phyloP scores from a whole-genome alignment of 2,888 invertebrate genomes.

The Rhogogaster chlorosoma region DNA sequence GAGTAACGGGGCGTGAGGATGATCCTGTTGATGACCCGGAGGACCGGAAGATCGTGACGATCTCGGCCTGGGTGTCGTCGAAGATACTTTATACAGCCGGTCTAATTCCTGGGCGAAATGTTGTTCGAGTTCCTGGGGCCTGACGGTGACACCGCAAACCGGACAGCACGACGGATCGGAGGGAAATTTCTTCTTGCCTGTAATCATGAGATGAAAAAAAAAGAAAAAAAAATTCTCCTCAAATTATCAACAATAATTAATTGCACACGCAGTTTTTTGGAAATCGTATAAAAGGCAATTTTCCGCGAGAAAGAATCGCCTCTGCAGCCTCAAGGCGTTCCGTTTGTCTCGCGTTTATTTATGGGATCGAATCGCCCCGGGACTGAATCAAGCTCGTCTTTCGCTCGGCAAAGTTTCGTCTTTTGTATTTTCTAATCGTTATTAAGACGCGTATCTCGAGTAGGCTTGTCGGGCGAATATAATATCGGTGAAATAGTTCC shows the following conservation, averaged over 20 bases:
- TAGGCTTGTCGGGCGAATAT: not conserved
- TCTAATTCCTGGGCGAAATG: conserved; percentile 91
- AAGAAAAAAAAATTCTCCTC: not conserved
- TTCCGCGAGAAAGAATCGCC: not conserved
- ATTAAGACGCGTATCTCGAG: not conserved
- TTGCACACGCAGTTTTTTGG: not conserved
- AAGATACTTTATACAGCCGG: conserved; percentile 82
- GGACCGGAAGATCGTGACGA: conserved; percentile 76
- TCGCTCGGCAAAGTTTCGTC: not conserved
- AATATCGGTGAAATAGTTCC: not conserved
- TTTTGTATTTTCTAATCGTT: not conserved
- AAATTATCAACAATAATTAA: not conserved
- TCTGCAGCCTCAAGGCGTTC: not conserved
- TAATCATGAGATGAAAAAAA: conserved; percentile 48
- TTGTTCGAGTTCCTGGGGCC: conserved; percentile 90
- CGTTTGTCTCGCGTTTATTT: not conserved
- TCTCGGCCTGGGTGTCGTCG: conserved; percentile 71
- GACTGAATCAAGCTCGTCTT: not conserved
- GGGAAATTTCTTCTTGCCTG: conserved; percentile 76
- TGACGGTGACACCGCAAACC: conserved; percentile 91
- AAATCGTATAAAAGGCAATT: not conserved
- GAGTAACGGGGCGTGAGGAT: conserved; percentile 72
- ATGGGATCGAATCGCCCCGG: not conserved
- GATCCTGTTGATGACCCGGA: conserved; percentile 71
- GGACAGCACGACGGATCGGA: conserved; percentile 90